These are phyloP conservation scores for Hypsibius dujardini DNA, from an alignment of 1,140 invertebrate genomes.

Conservation along the genomic window DNA sequence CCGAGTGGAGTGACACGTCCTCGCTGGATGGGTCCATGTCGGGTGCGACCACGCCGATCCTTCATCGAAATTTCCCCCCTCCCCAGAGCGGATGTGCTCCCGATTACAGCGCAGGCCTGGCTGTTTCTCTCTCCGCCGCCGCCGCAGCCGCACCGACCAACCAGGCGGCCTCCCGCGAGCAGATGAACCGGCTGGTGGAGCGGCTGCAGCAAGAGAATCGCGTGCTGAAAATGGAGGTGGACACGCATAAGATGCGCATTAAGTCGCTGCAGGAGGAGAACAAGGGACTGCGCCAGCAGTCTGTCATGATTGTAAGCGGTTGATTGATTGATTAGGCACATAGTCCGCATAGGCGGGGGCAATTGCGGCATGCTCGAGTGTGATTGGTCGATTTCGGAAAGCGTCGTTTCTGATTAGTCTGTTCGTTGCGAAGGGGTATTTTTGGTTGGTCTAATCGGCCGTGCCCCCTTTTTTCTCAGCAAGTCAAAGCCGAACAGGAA, in stretches of 20 bases:
- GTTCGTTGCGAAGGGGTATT: too few relatives aligned
- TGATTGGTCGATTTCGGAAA: too few relatives aligned
- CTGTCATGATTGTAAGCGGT: conserved; percentile 81
- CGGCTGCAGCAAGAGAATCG: conserved; percentile 90
- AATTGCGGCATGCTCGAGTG: too few relatives aligned
- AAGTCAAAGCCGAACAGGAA: conserved; percentile 97
- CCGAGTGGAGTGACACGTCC: conserved; percentile 1
- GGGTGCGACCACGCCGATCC: conserved; percentile 7
- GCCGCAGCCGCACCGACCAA: too few relatives aligned
- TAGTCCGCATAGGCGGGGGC: too few relatives aligned
- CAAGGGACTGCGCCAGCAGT: conserved; percentile 69
- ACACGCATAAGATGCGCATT: conserved; percentile 82
- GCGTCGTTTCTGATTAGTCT: too few relatives aligned
- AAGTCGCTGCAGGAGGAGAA: conserved; percentile 91
- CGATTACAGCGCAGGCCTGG: conserved; percentile 27
- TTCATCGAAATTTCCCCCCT: conserved; percentile 4
- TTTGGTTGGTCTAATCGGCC: too few relatives aligned
- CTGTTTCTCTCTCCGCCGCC: conserved; percentile 23
- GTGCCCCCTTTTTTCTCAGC: conserved; percentile 51
- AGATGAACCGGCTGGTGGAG: conserved; percentile 82
- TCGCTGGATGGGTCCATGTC: conserved; percentile 17
- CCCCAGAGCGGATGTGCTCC: conserved; percentile 21
- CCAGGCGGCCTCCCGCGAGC: conserved; percentile 38
- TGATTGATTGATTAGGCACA: too few relatives aligned
- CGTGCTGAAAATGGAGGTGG: conserved; percentile 84